phyloP scores from a whole-genome alignment of 2,888 invertebrate genomes.

The Pollenia angustigena region DNA sequence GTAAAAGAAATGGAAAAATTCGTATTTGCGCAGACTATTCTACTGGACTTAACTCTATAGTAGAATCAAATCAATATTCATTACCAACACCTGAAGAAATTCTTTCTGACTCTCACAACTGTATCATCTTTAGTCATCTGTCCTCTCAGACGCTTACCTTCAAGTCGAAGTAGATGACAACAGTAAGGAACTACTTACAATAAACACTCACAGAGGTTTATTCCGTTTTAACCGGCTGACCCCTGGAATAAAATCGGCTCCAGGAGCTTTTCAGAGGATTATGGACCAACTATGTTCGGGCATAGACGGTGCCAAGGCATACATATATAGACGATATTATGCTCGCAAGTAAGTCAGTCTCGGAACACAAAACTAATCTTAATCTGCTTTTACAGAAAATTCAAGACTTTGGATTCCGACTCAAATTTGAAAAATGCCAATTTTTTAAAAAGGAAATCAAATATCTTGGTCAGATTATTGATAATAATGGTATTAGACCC shows the following conservation, averaged over 20 bases:
- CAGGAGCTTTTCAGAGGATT: conserved; percentile 69
- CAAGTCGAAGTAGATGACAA: conserved; percentile 73
- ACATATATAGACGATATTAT: conserved; percentile 72
- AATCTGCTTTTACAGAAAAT: conserved; percentile 46
- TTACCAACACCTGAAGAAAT: conserved; percentile 72
- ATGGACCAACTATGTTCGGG: conserved; percentile 67
- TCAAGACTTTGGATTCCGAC: conserved; percentile 43
- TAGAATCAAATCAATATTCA: conserved; percentile 57
- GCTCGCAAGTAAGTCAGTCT: conserved; percentile 47
- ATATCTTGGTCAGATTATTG: conserved; percentile 36
- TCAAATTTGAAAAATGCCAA: conserved; percentile 62
- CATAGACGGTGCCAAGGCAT: conserved; percentile 46
- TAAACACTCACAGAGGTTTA: conserved; percentile 68
- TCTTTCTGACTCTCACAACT: conserved; percentile 64
- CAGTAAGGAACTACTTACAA: conserved; percentile 69
- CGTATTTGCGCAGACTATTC: conserved; percentile 75
- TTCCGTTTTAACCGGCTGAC: conserved; percentile 68
- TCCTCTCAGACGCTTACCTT: conserved; percentile 74
- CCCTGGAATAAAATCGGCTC: conserved; percentile 74
- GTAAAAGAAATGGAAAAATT: conserved; percentile 67
- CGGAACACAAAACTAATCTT: conserved; percentile 50
- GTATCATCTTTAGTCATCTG: conserved; percentile 66
- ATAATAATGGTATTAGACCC: conserved; percentile 17
- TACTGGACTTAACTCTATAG: conserved; percentile 70
- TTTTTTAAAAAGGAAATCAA: conserved; percentile 37